Evolutionary conservation across 2,888 invertebrate species (phyloP).

Genomic region (Parnassius glacialis): DNA sequence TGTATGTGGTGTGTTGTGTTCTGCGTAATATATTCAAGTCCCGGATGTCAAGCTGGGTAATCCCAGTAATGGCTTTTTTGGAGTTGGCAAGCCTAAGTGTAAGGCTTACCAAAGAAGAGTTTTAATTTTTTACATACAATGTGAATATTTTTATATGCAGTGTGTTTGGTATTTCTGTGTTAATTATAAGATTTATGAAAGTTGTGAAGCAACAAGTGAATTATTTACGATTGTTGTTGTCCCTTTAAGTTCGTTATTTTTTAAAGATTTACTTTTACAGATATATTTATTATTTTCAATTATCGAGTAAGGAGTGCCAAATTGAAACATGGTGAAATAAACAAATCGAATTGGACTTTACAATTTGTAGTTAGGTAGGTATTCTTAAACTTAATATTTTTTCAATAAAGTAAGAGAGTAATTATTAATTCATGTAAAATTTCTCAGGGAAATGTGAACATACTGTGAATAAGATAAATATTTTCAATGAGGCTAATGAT

Average conservation of each 20-base stretch:
- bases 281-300: conserved; percentile 10
- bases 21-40: too few species aligned
- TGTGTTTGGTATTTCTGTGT: not conserved
- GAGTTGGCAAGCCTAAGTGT: too few species aligned
- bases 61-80: too few species aligned
- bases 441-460: conserved; percentile 3
- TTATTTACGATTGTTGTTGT: not conserved
- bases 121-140: not conserved
- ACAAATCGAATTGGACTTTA: conserved; percentile 37
- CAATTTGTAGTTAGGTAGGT: conserved; percentile 42
- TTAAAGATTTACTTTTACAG: not conserved
- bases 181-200: not conserved
- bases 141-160: too few species aligned
- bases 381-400: conserved; percentile 35
- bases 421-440: conserved; percentile 7
- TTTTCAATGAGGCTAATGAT: conserved; percentile 17
- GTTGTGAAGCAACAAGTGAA: not conserved
- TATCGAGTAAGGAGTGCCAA: conserved; percentile 49
- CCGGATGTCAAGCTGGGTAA: too few species aligned
- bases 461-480: conserved; percentile 15
- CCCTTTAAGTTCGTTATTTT: not conserved
- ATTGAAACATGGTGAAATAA: conserved; percentile 38
- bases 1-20: too few species aligned
- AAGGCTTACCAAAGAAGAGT: conserved; percentile 44
- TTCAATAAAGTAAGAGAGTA: conserved; percentile 7